phyloP scores from a whole-genome alignment of 2,888 invertebrate genomes.

The Nyleta sp. region DNA sequence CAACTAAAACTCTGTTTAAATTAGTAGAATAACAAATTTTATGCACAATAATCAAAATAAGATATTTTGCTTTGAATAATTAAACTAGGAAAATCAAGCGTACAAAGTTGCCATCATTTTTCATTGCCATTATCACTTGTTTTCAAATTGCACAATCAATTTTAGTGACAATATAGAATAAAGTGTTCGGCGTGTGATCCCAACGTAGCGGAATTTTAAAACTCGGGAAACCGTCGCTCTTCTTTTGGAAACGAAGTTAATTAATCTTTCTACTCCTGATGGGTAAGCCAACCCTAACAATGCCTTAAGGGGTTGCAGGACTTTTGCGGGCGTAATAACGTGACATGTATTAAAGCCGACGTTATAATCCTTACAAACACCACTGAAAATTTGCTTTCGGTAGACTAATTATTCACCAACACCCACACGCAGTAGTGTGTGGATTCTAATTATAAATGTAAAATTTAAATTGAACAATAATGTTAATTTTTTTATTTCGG shows the following conservation, averaged over 20 bases:
- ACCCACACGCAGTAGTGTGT: not conserved
- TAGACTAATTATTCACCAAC: conserved; percentile 26
- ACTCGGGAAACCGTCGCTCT: conserved; percentile 8
- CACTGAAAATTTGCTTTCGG: conserved; percentile 41
- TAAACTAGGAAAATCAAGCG: not conserved
- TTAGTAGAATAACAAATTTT: too few relatives aligned
- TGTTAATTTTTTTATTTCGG: too few relatives aligned
- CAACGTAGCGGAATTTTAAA: conserved; percentile 13
- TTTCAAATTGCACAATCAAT: conserved; percentile 18
- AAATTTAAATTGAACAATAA: conserved; percentile 11
- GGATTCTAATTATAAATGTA: conserved; percentile 33
- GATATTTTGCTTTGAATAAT: not conserved
- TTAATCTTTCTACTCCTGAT: conserved; percentile 53
- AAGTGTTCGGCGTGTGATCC: not conserved
- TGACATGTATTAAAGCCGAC: conserved; percentile 52
- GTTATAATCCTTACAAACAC: conserved; percentile 40
- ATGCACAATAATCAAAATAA: too few relatives aligned
- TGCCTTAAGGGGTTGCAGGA: conserved; percentile 51
- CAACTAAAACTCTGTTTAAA: too few relatives aligned
- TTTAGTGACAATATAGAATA: conserved; percentile 9
- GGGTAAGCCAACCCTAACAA: conserved; percentile 53
- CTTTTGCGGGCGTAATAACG: conserved; percentile 52
- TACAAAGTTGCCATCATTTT: not conserved
- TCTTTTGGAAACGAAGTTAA: conserved; percentile 39
- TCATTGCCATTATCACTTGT: conserved; percentile 3